Conservation (phyloP, 2,797 vertebrate species). For the Esox lucius region DNA sequence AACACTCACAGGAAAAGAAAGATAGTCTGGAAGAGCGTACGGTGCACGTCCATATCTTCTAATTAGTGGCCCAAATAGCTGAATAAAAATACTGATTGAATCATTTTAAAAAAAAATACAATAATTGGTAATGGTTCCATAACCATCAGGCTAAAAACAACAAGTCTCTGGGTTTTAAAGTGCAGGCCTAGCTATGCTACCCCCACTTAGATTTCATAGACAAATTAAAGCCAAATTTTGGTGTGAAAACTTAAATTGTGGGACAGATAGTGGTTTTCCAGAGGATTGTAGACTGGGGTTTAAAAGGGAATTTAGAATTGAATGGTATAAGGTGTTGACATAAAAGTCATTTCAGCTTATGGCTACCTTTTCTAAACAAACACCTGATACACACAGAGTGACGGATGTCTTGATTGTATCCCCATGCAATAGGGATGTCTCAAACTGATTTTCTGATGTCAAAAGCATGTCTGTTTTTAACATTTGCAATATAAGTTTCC, state of each 20-base stretch:
- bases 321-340: slow-evolving; percentile 66
- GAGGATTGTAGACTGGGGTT: slow-evolving; percentile 39
- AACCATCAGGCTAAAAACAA: slow-evolving; percentile 48
- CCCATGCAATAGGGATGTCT: slow-evolving; percentile 35
- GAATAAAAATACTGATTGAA: slow-evolving; percentile 60
- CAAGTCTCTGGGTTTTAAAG: slow-evolving; percentile 71
- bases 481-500: slow-evolving; percentile 8
- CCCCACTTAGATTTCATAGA: slow-evolving; percentile 53
- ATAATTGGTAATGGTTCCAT: slow-evolving; percentile 56
- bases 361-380: slow-evolving; percentile 51
- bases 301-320: slow-evolving; percentile 63
- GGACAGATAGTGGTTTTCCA: slow-evolving; percentile 49
- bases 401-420: slow-evolving; percentile 36
- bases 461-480: slow-evolving; percentile 45
- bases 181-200: slow-evolving; percentile 25
- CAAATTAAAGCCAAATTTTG: slow-evolving; percentile 54
- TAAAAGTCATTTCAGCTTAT: slow-evolving; percentile 60
- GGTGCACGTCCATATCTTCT: slow-evolving; percentile 32
- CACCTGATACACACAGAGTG: slow-evolving; percentile 46
- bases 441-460: slow-evolving; percentile 31
- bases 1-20: slow-evolving; percentile 35
- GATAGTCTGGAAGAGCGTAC: slow-evolving; percentile 37
- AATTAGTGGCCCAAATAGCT: slow-evolving; percentile 56
- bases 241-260: slow-evolving; percentile 70
- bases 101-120: slow-evolving; percentile 68